A percentile compares a stretch with the other conserved stretches of the same genome.
phyloP scores from a whole-genome alignment of 2,888 invertebrate genomes.

The Patella caerulea region DNA sequence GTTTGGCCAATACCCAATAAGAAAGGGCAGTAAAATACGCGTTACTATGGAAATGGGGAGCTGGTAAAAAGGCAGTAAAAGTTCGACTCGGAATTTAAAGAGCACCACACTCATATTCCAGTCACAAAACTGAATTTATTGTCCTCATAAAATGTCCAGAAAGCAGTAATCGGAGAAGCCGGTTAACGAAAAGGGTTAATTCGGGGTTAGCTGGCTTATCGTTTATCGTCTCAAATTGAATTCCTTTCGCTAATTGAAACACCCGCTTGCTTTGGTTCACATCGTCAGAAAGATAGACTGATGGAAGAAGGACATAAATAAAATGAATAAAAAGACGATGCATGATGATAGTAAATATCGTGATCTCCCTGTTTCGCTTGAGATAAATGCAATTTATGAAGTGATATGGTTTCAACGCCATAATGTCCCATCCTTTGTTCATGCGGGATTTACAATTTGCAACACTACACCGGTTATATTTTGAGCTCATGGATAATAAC shows the following conservation, averaged over 20 bases:
- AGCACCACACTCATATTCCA: conserved; percentile 10
- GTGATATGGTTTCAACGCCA: no score
- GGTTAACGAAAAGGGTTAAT: conserved; percentile 9
- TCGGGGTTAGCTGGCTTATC: conserved; percentile 12
- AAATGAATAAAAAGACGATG: no score
- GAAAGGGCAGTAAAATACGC: neutral
- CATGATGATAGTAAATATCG: no score
- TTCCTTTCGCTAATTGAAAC: conserved; percentile 7
- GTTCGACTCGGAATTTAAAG: conserved; percentile 6
- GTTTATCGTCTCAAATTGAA: conserved; percentile 7
- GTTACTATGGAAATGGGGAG: conserved; percentile 8
- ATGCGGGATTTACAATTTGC: no score
- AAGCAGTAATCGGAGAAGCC: neutral
- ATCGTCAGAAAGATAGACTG: no score
- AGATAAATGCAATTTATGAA: no score
- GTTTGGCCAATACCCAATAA: conserved; percentile 7
- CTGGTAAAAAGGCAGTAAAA: conserved; percentile 11
- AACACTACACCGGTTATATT: no score
- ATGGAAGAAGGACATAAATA: no score
- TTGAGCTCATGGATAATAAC: no score
- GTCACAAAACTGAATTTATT: conserved; percentile 2
- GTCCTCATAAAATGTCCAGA: conserved; percentile 8
- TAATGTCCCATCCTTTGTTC: no score
- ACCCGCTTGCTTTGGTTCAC: neutral
- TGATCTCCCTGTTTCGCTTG: no score